Percentiles rank a stretch among this genome's conserved stretches.
Conservation (phyloP, 1,140 invertebrate species). For the Drosophila jambulina region DNA sequence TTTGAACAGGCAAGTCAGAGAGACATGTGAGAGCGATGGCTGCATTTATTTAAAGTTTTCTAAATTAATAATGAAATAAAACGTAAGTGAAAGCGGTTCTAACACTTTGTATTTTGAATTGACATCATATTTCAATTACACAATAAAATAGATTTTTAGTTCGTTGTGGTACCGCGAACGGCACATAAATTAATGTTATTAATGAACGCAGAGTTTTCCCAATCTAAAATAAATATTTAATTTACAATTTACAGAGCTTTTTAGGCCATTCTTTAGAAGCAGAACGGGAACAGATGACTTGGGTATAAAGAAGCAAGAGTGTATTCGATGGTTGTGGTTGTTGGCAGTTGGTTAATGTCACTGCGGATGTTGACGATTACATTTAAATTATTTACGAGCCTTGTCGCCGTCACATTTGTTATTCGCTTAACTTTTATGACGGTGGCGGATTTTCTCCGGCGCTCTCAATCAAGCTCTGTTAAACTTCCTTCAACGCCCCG, state of each 20-base stretch:
- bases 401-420: constrained; percentile 66
- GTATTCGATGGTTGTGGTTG: constrained; percentile 37
- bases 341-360: constrained; percentile 75
- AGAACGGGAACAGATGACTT: not conserved
- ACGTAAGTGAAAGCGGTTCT: too few relatives aligned
- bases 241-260: constrained; percentile 58
- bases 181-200: constrained; percentile 29
- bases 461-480: constrained; percentile 4
- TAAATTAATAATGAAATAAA: too few relatives aligned
- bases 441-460: constrained; percentile 60
- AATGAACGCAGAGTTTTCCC: constrained; percentile 51
- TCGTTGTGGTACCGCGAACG: not conserved
- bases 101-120: too few relatives aligned
- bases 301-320: not conserved
- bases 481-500: not conserved
- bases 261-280: not conserved
- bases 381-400: constrained; percentile 79
- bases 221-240: constrained; percentile 78
- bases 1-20: too few relatives aligned
- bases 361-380: constrained; percentile 78
- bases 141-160: not conserved
- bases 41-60: too few relatives aligned
- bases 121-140: too few relatives aligned
- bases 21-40: too few relatives aligned
- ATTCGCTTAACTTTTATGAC: constrained; percentile 78